A percentile compares a stretch with the other conserved stretches of the same genome.
Evolutionary conservation across 2,888 invertebrate genomes (phyloP).

Genomic region (Polydrusus pterygomalis): DNA sequence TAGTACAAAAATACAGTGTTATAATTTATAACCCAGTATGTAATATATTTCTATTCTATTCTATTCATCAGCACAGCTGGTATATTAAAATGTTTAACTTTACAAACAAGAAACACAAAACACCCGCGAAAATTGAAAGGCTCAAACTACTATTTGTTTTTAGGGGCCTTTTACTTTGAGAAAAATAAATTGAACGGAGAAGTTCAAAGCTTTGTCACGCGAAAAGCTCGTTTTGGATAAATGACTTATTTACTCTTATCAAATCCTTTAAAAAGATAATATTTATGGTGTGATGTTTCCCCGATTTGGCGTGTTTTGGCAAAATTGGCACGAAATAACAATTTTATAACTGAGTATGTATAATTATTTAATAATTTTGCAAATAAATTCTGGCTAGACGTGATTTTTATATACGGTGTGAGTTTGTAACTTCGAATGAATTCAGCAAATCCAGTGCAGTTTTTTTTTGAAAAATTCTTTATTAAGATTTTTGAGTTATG

Average conservation of each 20-base stretch:
- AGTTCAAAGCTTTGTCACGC: conserved; percentile 27
- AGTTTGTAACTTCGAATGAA: no score
- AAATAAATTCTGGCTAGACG: not conserved
- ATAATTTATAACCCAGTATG: no score
- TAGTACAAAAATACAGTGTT: no score
- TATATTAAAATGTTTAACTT: not conserved
- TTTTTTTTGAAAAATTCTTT: no score
- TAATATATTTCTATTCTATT: no score
- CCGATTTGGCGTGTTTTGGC: conserved; percentile 6
- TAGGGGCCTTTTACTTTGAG: conserved; percentile 2
- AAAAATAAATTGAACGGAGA: conserved; percentile 19
- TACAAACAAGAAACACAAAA: conserved; percentile 4
- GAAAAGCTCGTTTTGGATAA: conserved; percentile 21
- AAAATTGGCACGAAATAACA: conserved; percentile 12
- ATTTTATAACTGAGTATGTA: not conserved
- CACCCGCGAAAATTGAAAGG: conserved; percentile 17
- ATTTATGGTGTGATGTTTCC: conserved; percentile 19
- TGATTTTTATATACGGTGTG: no score
- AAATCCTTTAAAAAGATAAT: conserved; percentile 23
- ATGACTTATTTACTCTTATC: conserved; percentile 32
- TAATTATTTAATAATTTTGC: not conserved
- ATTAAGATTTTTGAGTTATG: no score
- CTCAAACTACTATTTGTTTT: conserved; percentile 17
- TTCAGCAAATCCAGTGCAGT: no score
- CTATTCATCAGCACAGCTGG: no score